A percentile compares a stretch with the other conserved stretches of the same genome.
Conservation (phyloP, 2,888 invertebrate species). For the Euzophera pinguis region DNA sequence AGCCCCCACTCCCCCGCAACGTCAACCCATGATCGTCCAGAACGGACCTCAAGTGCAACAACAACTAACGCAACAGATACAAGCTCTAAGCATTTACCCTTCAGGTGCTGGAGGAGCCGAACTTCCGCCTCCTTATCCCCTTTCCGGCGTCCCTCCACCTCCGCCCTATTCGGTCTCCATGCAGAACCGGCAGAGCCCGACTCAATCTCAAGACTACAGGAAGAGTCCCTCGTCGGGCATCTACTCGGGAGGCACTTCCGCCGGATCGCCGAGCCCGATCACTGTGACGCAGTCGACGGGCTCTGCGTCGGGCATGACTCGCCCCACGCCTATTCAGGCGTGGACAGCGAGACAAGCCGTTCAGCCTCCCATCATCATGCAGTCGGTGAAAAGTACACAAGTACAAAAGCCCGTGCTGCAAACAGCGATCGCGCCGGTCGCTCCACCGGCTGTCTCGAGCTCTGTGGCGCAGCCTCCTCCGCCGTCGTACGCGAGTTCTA, state of each 20-base stretch:
- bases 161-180: constrained; percentile 92
- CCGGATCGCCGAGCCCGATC: constrained; percentile 91
- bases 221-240: constrained; percentile 93
- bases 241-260: constrained; percentile 90
- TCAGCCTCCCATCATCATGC: constrained; percentile 97
- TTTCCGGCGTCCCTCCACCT: constrained; percentile 84
- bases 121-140: constrained; percentile 85
- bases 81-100: constrained; percentile 89
- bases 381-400: constrained; percentile 96
- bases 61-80: constrained; percentile 92
- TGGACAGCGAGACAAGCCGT: constrained; percentile 94
- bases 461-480: constrained; percentile 83
- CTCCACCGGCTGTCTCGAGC: constrained; percentile 80
- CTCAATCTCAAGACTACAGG: constrained; percentile 88
- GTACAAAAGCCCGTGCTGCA: constrained; percentile 97
- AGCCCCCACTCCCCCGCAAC: constrained; percentile 72
- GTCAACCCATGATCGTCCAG: constrained; percentile 90
- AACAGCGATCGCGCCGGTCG: constrained; percentile 95
- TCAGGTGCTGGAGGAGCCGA: constrained; percentile 80
- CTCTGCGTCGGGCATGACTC: constrained; percentile 82
- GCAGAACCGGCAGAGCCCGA: constrained; percentile 92
- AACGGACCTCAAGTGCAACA: constrained; percentile 91
- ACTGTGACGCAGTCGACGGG: constrained; percentile 83
- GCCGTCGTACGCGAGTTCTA: constrained; percentile 90
- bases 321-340: constrained; percentile 90